phyloP scores from a whole-genome alignment of 2,113 vertebrate species.

The Oreotrochilus melanogaster region DNA sequence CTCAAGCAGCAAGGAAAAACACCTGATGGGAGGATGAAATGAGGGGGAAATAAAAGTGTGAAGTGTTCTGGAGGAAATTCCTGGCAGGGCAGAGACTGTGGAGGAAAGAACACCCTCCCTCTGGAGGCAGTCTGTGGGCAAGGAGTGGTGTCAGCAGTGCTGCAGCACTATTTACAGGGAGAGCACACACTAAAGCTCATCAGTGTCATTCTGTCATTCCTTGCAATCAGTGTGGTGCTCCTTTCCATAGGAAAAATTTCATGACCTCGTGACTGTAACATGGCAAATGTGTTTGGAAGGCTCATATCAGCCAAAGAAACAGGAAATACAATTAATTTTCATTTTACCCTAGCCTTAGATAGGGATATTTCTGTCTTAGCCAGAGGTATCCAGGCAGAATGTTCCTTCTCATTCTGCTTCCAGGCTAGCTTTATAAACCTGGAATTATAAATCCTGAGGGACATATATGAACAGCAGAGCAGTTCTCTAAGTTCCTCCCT shows the following conservation, averaged over 20 bases:
- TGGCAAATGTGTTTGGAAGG: background rate
- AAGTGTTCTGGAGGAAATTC: slow-evolving; percentile 63
- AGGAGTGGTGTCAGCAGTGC: background rate
- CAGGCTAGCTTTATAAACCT: slow-evolving; percentile 1
- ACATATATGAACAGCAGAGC: background rate
- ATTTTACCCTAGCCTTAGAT: background rate
- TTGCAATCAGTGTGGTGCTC: background rate
- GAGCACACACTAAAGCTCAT: background rate
- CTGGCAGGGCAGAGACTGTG: background rate
- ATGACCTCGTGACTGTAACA: background rate
- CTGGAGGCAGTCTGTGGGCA: background rate
- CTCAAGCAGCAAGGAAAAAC: slow-evolving; percentile 24
- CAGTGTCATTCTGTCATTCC: background rate
- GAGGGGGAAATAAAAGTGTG: slow-evolving; percentile 14
- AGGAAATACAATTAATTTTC: slow-evolving; percentile 1
- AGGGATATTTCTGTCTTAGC: background rate
- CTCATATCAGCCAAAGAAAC: background rate
- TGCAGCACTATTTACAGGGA: background rate
- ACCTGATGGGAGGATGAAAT: background rate
- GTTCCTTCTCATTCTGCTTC: background rate
- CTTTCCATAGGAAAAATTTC: background rate
- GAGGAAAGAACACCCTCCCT: slow-evolving; percentile 18
- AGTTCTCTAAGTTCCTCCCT: background rate
- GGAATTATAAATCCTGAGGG: slow-evolving; percentile 20
- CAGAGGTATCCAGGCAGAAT: background rate